phyloP scores from a whole-genome alignment of 2,113 vertebrate genomes.

The Engystomops pustulosus region DNA sequence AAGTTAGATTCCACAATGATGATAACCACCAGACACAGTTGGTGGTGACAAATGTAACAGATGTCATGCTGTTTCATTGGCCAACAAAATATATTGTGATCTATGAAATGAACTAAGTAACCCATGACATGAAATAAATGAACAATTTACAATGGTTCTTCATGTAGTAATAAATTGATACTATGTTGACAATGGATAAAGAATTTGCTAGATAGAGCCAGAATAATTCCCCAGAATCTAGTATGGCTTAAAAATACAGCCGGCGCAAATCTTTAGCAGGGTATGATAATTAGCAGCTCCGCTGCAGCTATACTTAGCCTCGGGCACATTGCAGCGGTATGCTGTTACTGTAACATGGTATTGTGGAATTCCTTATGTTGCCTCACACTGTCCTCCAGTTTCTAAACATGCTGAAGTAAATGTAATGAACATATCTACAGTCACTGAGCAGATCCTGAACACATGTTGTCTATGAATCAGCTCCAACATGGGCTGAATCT shows the following conservation, averaged over 20 bases:
- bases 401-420: conserved; percentile 1
- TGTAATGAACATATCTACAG: not conserved
- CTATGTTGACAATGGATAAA: not conserved
- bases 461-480: not conserved
- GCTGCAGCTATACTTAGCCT: conserved; percentile 16
- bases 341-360: conserved; percentile 15
- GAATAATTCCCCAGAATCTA: conserved; percentile 2
- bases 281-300: conserved; percentile 25
- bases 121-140: not conserved
- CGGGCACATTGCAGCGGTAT: conserved; percentile 9
- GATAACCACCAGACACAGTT: conserved; percentile 65
- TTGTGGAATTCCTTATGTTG: conserved; percentile 33
- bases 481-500: no score
- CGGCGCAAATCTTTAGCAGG: conserved; percentile 13
- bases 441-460: not conserved
- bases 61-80: conserved; percentile 61
- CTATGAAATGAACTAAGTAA: not conserved
- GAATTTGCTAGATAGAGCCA: not conserved
- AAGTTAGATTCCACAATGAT: conserved; percentile 63
- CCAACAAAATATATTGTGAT: conserved; percentile 19
- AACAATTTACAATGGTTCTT: conserved; percentile 6
- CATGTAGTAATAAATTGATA: not conserved
- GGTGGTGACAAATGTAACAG: conserved; percentile 66
- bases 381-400: not conserved
- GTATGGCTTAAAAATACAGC: not conserved